These are phyloP conservation scores for Cyclura pinguis DNA, from an alignment of 2,797 vertebrate genomes.

Conservation along the genomic window DNA sequence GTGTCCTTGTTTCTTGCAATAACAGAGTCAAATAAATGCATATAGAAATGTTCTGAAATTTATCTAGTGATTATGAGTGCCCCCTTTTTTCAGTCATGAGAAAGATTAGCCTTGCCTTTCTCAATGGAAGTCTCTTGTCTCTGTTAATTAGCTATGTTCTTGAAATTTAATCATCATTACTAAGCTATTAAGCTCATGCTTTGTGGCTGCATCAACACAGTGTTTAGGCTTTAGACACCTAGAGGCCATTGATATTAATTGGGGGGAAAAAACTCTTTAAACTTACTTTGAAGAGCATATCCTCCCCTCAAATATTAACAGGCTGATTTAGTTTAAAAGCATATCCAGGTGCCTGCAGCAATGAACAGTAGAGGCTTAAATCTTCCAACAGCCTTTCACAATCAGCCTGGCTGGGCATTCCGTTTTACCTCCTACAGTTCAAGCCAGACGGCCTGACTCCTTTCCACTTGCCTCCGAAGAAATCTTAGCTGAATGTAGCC, in stretches of 20 bases:
- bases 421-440: conserved; percentile 49
- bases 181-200: conserved; percentile 74
- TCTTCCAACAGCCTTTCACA: conserved; percentile 66
- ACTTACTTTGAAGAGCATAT: conserved; percentile 67
- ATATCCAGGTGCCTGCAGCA: conserved; percentile 64
- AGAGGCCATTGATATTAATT: conserved; percentile 72
- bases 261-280: conserved; percentile 71
- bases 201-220: conserved; percentile 73
- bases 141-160: conserved; percentile 60
- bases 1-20: neutral
- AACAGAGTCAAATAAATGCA: neutral
- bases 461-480: conserved; percentile 25
- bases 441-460: conserved; percentile 45
- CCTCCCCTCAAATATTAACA: conserved; percentile 70
- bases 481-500: conserved; percentile 75
- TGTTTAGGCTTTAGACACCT: conserved; percentile 70
- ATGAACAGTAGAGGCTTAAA: conserved; percentile 57
- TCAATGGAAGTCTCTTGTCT: conserved; percentile 40
- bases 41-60: neutral
- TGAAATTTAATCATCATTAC: conserved; percentile 73
- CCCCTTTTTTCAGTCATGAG: neutral
- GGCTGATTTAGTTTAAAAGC: conserved; percentile 71
- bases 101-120: conserved; percentile 19
- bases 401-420: conserved; percentile 66
- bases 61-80: conserved; percentile 13